phyloP scores from a whole-genome alignment of 2,797 vertebrate species.

The Falco berigora region DNA sequence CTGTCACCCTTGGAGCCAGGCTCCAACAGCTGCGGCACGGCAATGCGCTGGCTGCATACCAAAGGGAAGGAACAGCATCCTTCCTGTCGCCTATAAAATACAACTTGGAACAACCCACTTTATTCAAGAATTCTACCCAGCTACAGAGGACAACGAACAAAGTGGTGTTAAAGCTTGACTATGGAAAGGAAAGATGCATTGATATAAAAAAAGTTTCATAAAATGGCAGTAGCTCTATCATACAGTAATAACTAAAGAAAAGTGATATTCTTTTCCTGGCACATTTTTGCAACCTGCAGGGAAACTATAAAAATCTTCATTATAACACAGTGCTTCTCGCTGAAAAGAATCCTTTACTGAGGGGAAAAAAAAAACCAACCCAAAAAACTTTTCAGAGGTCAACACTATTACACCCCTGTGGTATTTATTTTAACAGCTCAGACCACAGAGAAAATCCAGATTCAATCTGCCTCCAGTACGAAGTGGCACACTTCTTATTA shows the following conservation, averaged over 20 bases:
- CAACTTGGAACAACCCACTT: neutral
- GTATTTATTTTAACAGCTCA: constrained; percentile 68
- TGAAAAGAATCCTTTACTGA: constrained; percentile 41
- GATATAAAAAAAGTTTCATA: neutral
- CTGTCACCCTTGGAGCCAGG: neutral
- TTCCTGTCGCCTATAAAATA: neutral
- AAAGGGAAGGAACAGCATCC: neutral
- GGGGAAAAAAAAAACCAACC: neutral
- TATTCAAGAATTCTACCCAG: neutral
- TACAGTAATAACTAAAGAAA: constrained; percentile 23
- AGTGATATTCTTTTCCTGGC: neutral
- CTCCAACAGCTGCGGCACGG: neutral
- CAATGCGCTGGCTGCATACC: neutral
- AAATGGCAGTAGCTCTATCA: neutral
- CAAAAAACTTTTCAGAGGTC: constrained; percentile 40
- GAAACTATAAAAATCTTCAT: constrained; percentile 63
- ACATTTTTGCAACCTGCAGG: constrained; percentile 54
- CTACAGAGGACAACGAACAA: neutral
- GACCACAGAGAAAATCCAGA: constrained; percentile 60
- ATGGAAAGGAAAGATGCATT: neutral
- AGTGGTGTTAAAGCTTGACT: neutral
- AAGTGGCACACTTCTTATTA: constrained; percentile 39
- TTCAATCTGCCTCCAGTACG: constrained; percentile 42
- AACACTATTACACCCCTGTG: constrained; percentile 50
- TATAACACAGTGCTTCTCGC: constrained; percentile 33